Base-by-base conservation (phyloP, 2,888 invertebrate genomes). In the Oasisia sp. region DNA sequence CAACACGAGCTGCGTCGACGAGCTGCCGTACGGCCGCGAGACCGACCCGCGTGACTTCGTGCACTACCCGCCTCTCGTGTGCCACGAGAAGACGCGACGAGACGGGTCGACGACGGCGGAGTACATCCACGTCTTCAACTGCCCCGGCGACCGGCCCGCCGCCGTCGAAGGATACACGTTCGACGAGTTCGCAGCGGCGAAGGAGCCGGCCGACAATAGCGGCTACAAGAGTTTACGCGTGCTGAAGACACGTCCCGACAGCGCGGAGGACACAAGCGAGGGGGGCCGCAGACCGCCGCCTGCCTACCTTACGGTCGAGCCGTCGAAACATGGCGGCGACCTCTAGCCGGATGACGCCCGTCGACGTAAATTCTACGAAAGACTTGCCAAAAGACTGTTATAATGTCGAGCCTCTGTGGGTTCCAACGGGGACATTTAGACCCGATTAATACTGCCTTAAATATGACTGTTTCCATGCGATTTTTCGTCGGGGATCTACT, bases 41-140 rank as follows among this genome's bases (percentile, higher is more conserved):
- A 19, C 74, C 3, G 74, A 74, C 27, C 74, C 74, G 74, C 74
- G 74, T 7, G 74, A 74, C 74, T 74, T 74, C 74, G 74, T 74
- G 27, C 74, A 74, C 74, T 74, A 74, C n/a, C 74, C 74, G 74
- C 74, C 74, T 74, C 74, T 74, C 74, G 74, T 74, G 74, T 74
- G 74, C 27, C 74, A 74, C 74, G 74, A 74, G 74, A 74, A 74
- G 74, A n/a, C 74, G 74, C 74, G 74, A 27, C 27, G 7, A 27
- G 74, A 74, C 74, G 74, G 74, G 7, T 74, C 74, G 74, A 74
- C 74, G 74, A 74, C 74, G 74, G 74, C 74, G 27, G 74, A 74
- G 27, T 74, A 74, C 74, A 74, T 74, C n/a, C 74, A 74, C 74
- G 74, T 74, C 27, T 74, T 74, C 74, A 74, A 74, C 74, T 74